Evolutionary conservation across 2,797 vertebrate genomes (phyloP).

Genomic region (Crax fasciolata): DNA sequence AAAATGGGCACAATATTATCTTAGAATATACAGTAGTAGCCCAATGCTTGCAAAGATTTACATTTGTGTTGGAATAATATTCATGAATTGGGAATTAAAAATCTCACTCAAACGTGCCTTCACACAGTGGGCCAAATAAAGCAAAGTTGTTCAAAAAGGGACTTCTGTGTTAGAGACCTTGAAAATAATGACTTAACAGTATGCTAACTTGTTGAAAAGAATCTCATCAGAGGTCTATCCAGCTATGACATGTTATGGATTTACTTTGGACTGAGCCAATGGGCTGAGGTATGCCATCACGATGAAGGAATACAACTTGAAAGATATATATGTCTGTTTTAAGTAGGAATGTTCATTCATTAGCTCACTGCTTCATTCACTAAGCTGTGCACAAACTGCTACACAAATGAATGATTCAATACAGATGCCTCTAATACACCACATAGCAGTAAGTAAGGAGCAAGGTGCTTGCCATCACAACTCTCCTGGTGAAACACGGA

Average conservation of each 20-base stretch:
- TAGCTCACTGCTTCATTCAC: constrained; percentile 67
- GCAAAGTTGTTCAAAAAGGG: constrained; percentile 73
- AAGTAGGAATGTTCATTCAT: constrained; percentile 64
- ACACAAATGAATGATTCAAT: constrained; percentile 37
- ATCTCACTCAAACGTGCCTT: constrained; percentile 64
- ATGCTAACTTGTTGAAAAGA: constrained; percentile 76
- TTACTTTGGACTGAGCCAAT: constrained; percentile 74
- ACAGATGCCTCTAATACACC: constrained; percentile 24
- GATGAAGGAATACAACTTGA: constrained; percentile 77
- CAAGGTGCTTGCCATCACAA: neutral
- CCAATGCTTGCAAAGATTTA: constrained; percentile 46
- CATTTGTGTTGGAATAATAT: constrained; percentile 67
- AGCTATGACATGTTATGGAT: constrained; percentile 73
- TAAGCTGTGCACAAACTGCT: neutral
- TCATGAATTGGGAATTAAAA: constrained; percentile 70
- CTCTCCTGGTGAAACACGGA: neutral
- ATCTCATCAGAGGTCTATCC: constrained; percentile 70
- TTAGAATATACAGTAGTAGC: constrained; percentile 45
- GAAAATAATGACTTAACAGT: constrained; percentile 76
- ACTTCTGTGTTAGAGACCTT: constrained; percentile 72
- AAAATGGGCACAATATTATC: constrained; percentile 43
- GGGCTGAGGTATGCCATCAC: constrained; percentile 29
- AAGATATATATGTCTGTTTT: constrained; percentile 79
- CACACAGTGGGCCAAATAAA: constrained; percentile 74
- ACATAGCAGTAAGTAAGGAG: neutral